A percentile compares a stretch with the other conserved stretches of the same genome.
These are phyloP conservation scores for Podocnemis expansa DNA, from an alignment of 2,113 vertebrate genomes.

Conservation along the genomic window DNA sequence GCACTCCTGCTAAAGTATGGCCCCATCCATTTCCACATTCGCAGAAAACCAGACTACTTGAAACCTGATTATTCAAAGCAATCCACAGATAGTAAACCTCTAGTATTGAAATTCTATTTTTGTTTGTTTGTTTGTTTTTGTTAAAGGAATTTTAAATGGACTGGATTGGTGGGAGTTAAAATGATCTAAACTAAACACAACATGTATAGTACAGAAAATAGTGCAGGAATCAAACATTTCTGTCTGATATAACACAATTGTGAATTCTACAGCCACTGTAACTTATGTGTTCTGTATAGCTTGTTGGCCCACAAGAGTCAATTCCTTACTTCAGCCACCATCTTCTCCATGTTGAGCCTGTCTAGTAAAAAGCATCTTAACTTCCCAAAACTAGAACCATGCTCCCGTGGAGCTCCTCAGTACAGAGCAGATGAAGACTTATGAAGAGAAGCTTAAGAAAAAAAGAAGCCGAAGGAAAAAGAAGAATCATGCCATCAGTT, in stretches of 20 bases:
- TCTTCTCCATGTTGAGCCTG: background rate
- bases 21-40: background rate
- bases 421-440: conserved; percentile 15
- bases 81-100: conserved; percentile 24
- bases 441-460: conserved; percentile 22
- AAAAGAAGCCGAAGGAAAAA: background rate
- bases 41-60: background rate
- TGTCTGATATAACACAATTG: conserved; percentile 18
- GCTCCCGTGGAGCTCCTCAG: background rate
- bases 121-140: background rate
- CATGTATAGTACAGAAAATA: conserved; percentile 32
- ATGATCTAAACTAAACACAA: conserved; percentile 2
- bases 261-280: conserved; percentile 9
- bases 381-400: background rate
- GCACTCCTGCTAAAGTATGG: background rate
- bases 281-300: background rate
- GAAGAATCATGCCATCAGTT: conserved; percentile 58
- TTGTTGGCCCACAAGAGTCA: background rate
- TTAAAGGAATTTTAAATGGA: conserved; percentile 10
- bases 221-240: background rate
- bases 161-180: conserved; percentile 13
- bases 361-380: background rate
- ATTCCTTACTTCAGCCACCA: background rate
- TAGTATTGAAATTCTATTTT: conserved; percentile 32
- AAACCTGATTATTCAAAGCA: conserved; percentile 4